Evolutionary conservation across 2,888 invertebrate genomes (phyloP).

Genomic region (Suillia variegata): DNA sequence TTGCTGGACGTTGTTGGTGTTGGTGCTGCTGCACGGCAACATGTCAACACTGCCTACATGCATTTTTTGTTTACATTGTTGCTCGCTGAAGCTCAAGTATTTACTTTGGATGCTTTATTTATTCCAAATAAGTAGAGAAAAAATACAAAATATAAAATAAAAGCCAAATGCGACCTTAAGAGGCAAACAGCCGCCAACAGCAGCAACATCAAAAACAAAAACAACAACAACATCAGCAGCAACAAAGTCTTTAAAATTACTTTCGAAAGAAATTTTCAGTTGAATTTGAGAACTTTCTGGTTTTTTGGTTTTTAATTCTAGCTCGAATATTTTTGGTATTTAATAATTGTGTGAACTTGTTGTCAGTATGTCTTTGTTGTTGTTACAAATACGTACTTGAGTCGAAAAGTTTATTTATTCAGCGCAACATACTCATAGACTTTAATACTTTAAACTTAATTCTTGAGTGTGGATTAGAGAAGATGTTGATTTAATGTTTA

Average conservation of each 20-base stretch:
- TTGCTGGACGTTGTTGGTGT: no score
- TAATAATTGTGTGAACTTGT: background rate
- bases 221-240: background rate
- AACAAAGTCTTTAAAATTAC: conserved; percentile 1
- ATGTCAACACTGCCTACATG: background rate
- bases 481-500: no score
- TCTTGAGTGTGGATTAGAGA: no score
- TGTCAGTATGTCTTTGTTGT: background rate
- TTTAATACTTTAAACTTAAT: no score
- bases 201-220: background rate
- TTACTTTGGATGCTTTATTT: conserved; percentile 4
- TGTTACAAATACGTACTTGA: no score
- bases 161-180: conserved; percentile 11
- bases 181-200: background rate
- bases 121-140: conserved; percentile 13
- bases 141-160: no score
- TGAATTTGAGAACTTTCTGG: background rate
- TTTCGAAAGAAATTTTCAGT: background rate
- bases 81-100: background rate
- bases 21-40: background rate
- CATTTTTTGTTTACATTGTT: background rate
- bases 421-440: no score
- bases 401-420: no score
- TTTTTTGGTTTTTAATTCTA: background rate
- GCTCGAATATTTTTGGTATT: no score